Percentiles rank a stretch among this genome's conserved stretches.
phyloP scores from a whole-genome alignment of 2,797 vertebrate species.

The Mormyrus proboscirostris region DNA sequence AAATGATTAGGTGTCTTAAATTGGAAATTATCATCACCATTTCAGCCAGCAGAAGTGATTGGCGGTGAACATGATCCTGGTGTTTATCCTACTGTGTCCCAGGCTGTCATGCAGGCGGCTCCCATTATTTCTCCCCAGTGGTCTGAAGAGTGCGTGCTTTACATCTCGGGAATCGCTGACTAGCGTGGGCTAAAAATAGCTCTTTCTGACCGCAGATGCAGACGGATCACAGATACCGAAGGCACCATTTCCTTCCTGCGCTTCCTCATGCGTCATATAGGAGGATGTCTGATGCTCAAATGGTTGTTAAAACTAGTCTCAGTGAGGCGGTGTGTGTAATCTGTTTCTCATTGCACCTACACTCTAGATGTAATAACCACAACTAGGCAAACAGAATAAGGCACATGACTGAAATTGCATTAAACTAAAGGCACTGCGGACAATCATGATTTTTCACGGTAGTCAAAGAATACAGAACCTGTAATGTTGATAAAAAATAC shows the following conservation, averaged over 20 bases:
- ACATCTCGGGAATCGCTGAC: slow-evolving; percentile 1
- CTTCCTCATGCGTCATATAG: not conserved
- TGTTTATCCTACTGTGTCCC: not conserved
- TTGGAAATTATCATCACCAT: not conserved
- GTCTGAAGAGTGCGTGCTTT: not conserved
- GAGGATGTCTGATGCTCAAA: not conserved
- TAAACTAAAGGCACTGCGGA: not conserved
- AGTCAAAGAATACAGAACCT: not conserved
- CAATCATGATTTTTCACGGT: not conserved
- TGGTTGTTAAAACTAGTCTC: not conserved
- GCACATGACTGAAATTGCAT: not conserved
- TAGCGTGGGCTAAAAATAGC: slow-evolving; percentile 8
- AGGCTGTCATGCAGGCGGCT: not conserved
- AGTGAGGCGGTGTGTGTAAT: not conserved
- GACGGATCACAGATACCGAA: not conserved
- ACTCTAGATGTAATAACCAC: not conserved
- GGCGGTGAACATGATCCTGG: not conserved
- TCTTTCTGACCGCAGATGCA: not conserved
- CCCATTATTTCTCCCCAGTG: not conserved
- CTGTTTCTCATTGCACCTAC: not conserved
- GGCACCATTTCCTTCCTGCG: not conserved
- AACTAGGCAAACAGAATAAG: not conserved
- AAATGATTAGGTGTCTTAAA: not conserved
- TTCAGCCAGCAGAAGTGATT: not conserved
- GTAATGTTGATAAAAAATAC: not conserved